Conservation (phyloP, 1,140 invertebrate species). For the Achatina immaculata region DNA sequence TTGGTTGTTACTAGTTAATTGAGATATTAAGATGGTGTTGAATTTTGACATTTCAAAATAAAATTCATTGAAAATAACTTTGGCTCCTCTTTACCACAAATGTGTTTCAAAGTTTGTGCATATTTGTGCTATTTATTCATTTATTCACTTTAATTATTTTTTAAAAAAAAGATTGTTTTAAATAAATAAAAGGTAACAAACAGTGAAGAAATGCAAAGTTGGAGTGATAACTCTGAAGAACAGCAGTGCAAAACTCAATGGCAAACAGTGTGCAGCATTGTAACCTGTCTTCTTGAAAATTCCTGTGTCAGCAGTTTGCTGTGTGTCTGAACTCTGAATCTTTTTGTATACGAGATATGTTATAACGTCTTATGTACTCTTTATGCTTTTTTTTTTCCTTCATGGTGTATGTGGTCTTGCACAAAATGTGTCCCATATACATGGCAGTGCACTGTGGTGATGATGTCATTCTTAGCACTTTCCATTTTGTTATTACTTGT, state of each 20-base stretch:
- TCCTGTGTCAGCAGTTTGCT: neutral
- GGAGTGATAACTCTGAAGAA: too few species aligned
- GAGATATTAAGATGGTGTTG: slow-evolving; percentile 26
- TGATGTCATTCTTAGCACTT: neutral
- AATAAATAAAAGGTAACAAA: too few species aligned
- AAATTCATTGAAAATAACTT: slow-evolving; percentile 6
- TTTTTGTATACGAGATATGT: too few species aligned
- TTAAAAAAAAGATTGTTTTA: too few species aligned
- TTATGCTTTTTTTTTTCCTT: too few species aligned
- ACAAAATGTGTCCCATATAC: neutral
- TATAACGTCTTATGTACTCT: too few species aligned
- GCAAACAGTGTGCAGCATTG: neutral
- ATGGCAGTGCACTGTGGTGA: neutral
- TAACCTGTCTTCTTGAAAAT: neutral
- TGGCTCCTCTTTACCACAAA: neutral
- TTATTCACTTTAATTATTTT: too few species aligned
- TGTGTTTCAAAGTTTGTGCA: neutral
- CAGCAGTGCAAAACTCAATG: too few species aligned
- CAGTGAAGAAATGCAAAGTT: too few species aligned
- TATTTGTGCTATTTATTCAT: neutral
- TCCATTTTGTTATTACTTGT: neutral
- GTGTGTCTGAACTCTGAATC: too few species aligned
- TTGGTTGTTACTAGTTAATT: neutral
- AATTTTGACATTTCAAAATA: slow-evolving; percentile 21
- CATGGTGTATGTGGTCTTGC: too few species aligned